phyloP scores from a whole-genome alignment of 1,140 invertebrate species.

The Psilanteris sp. region DNA sequence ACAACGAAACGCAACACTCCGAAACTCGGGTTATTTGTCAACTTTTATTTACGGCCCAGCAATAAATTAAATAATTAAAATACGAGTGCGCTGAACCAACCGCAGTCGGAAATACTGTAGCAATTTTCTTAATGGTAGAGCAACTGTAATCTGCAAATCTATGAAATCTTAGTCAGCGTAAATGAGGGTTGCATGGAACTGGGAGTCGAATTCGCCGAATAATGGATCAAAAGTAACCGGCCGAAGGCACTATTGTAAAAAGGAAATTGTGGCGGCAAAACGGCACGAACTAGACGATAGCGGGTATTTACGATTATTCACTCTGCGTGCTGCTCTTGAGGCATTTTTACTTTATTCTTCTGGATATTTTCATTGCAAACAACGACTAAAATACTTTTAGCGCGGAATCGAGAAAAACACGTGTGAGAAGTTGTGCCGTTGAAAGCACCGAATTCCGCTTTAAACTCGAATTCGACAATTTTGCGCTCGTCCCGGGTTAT shows the following conservation, averaged over 20 bases:
- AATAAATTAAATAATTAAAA: conserved; percentile 4
- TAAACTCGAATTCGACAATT: too few species aligned
- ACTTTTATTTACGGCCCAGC: background rate
- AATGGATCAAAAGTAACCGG: conserved; percentile 54
- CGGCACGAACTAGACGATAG: conserved; percentile 51
- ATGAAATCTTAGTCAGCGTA: conserved; percentile 55
- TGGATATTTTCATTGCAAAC: conserved; percentile 47
- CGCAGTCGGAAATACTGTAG: background rate
- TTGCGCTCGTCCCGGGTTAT: too few species aligned
- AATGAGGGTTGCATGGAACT: conserved; percentile 31
- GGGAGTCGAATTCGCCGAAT: conserved; percentile 36
- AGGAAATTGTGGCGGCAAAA: conserved; percentile 53
- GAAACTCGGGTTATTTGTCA: background rate
- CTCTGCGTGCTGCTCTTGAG: conserved; percentile 23
- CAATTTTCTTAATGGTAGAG: conserved; percentile 41
- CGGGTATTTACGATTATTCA: conserved; percentile 54
- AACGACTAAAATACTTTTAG: conserved; percentile 21
- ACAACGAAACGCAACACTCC: too few species aligned
- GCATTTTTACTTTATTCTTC: conserved; percentile 43
- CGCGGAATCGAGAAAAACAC: conserved; percentile 14
- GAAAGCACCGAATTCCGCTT: too few species aligned
- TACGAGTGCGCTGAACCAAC: background rate
- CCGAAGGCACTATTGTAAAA: conserved; percentile 50
- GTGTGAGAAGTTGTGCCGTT: background rate
- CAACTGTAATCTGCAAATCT: conserved; percentile 37